These are phyloP conservation scores for Chanos chanos DNA, from an alignment of 2,797 vertebrate species.

Conservation along the genomic window DNA sequence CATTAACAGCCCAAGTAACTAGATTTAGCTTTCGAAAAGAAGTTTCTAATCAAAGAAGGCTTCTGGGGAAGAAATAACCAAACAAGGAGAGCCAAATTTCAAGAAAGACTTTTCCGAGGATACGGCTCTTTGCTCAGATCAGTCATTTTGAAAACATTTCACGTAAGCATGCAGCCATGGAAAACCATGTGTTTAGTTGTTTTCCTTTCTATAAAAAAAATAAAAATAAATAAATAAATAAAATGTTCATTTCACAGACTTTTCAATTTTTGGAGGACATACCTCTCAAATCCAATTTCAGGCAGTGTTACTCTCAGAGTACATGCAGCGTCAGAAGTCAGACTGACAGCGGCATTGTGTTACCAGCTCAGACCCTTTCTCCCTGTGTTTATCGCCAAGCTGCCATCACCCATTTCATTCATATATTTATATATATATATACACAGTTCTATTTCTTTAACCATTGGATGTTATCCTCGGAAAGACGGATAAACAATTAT, in stretches of 20 bases:
- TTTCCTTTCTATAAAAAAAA: constrained; percentile 33
- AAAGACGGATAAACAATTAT: constrained; percentile 54
- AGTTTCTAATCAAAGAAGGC: constrained; percentile 14
- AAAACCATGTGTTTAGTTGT: constrained; percentile 46
- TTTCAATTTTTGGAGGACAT: constrained; percentile 54
- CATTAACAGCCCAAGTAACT: too few relatives aligned
- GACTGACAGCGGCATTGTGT: constrained; percentile 36
- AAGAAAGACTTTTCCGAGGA: neutral
- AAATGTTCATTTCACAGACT: constrained; percentile 47
- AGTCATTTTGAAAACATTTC: constrained; percentile 45
- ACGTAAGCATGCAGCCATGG: constrained; percentile 31
- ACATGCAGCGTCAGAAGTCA: constrained; percentile 48
- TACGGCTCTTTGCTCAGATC: constrained; percentile 5
- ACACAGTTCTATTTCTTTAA: constrained; percentile 44
- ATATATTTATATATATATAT: too few relatives aligned
- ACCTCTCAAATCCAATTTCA: constrained; percentile 62
- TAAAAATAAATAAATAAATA: too few relatives aligned
- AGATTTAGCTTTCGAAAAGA: constrained; percentile 5
- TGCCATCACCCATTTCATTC: constrained; percentile 56
- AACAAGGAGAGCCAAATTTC: neutral
- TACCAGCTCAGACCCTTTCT: constrained; percentile 63
- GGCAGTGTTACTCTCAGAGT: constrained; percentile 53
- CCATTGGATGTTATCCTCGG: constrained; percentile 44
- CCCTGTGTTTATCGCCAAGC: constrained; percentile 57
- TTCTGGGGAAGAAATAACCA: neutral